phyloP scores from a whole-genome alignment of 1,140 invertebrate genomes.

The Odontomachus brunneus region DNA sequence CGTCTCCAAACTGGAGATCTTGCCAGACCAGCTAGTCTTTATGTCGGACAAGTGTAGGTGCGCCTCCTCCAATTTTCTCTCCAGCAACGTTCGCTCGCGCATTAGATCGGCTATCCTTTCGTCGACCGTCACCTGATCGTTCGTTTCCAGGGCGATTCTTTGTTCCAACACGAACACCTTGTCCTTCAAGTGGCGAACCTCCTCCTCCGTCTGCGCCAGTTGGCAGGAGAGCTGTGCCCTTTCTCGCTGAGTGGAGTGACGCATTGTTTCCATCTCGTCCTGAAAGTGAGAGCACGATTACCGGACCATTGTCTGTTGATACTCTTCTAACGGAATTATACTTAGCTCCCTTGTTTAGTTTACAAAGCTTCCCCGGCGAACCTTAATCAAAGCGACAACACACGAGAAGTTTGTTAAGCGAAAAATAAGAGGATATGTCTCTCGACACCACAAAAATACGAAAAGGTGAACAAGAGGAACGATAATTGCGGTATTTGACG shows the following conservation, averaged over 20 bases:
- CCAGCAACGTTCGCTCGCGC: constrained; percentile 89
- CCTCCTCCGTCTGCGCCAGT: constrained; percentile 88
- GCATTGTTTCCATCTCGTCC: constrained; percentile 89
- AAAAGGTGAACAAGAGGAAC: background rate
- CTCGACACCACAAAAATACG: constrained; percentile 5
- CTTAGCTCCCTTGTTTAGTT: constrained; percentile 38
- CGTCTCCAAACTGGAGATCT: constrained; percentile 93
- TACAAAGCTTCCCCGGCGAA: constrained; percentile 55
- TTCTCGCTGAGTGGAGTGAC: constrained; percentile 88
- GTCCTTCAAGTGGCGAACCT: constrained; percentile 88
- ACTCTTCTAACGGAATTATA: background rate
- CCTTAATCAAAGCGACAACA: constrained; percentile 60
- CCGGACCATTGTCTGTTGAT: background rate
- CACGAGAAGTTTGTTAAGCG: constrained; percentile 9
- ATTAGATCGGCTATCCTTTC: constrained; percentile 85
- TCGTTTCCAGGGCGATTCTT: constrained; percentile 84
- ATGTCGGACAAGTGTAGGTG: constrained; percentile 94
- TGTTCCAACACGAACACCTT: constrained; percentile 89
- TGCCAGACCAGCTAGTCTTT: constrained; percentile 95
- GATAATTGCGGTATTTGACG: background rate
- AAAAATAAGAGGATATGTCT: constrained; percentile 9
- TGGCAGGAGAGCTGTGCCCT: constrained; percentile 86
- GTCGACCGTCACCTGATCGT: constrained; percentile 87
- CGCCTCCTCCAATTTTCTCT: constrained; percentile 92
- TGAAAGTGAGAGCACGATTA: constrained; percentile 77